phyloP scores from a whole-genome alignment of 2,797 vertebrate genomes.

The Neomorphus geoffroyi region DNA sequence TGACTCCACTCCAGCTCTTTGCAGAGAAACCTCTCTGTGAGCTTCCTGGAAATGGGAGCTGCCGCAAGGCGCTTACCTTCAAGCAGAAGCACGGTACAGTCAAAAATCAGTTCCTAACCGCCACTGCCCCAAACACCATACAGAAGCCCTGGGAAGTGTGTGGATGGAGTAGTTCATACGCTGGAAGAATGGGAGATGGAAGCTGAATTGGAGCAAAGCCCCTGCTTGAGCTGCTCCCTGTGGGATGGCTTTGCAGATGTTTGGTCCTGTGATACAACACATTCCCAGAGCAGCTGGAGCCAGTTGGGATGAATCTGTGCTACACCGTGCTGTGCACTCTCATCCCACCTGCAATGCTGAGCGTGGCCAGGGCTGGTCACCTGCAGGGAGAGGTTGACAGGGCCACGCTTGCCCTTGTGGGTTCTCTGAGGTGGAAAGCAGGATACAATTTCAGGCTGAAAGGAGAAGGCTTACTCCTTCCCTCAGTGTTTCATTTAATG shows the following conservation, averaged over 20 bases:
- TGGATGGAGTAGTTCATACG: background rate
- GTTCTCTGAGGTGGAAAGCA: background rate
- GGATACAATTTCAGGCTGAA: background rate
- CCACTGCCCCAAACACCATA: background rate
- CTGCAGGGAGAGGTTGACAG: fast-evolving
- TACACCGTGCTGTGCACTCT: fast-evolving
- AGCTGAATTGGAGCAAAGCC: background rate
- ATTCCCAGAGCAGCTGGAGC: too few relatives aligned
- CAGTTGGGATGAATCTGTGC: background rate
- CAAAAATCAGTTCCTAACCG: background rate
- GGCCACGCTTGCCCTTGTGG: background rate
- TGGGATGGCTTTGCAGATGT: background rate
- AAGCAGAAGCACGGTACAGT: background rate
- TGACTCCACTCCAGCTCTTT: background rate
- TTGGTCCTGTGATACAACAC: background rate
- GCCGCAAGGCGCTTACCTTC: background rate
- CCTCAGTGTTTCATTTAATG: background rate
- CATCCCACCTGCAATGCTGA: background rate
- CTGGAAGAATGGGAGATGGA: fast-evolving
- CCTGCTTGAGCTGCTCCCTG: background rate
- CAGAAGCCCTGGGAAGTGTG: background rate
- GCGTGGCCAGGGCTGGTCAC: background rate
- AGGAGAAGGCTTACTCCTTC: background rate
- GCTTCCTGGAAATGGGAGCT: background rate
- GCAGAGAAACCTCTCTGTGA: background rate